Evolutionary conservation across 1,140 invertebrate genomes (phyloP), one percentile per base, ranked within the genome.

Genomic region (Anadara kagoshimensis): DNA sequence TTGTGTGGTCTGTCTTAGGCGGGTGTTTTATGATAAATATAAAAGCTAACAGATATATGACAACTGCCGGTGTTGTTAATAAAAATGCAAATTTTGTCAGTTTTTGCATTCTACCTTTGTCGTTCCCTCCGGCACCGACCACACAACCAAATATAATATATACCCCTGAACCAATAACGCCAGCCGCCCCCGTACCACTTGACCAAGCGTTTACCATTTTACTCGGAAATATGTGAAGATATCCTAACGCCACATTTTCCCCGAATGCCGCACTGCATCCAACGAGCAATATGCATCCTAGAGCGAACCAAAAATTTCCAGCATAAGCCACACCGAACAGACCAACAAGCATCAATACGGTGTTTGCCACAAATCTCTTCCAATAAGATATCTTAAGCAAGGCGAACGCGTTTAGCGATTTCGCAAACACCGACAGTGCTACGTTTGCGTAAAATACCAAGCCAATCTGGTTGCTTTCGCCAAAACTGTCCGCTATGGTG

Each of bases 381-480:
- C 64, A 61, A 58, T 82, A 86, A 1, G 80, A 62, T 26, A 82
- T 78, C 20, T 83, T 83, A 12, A 86, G 70, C n/a, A 85, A 59
- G 49, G 83, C 61, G 36, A 84, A 81, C 29, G 80, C 80, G 76
- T 86, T 86, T 12, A 83, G 36, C 49, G 59, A 83, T 85, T 86
- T 86, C 5, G 85, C 85, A 73, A 86, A 59, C 18, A 82, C 81
- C 51, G 83, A 82, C 29, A 85, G 65, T 3, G 83, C 80, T 41
- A 86, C 85, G 76, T 86, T 86, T 26, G 85, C 85, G 26, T 81
- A 83, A 72, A 86, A 85, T 16, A 86, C 83, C 12, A 85, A 77
- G 8, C 85, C 85, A 49, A 86, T 83, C 51, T 83, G 58, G 75
- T 86, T 85, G 29, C 73, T 81, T 69, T 85, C 68, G 41, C 76